Base-by-base conservation (phyloP, 2,888 invertebrate genomes). In the Laothoe populi region DNA sequence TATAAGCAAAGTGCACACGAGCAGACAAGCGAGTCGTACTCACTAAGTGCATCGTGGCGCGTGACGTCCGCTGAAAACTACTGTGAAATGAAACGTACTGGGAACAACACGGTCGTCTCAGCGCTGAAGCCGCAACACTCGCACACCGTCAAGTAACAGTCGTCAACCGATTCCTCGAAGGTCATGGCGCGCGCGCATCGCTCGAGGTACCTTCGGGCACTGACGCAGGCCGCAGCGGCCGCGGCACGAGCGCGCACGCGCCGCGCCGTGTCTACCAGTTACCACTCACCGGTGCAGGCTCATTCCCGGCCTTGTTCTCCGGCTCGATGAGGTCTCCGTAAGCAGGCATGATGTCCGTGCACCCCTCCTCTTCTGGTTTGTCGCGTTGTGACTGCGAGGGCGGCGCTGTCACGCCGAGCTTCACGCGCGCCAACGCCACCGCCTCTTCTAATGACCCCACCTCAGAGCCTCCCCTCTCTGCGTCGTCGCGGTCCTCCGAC, bases 101-200 rank as follows among this genome's bases (percentile, higher is more conserved):
- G 84, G 83, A 83, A 82, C 81, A 93, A 80, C 70, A 92, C 85
- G 67, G 88, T 77, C 74, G 93, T 92, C 87, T 93, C 92, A 57
- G 88, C 81, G 90, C 88, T 92, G 90, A 92, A 93, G 73, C 93
- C 93, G 85, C 93, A 93, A 82, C 93, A 93, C 82, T 93, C 92
- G 87, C 93, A 93, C 83, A 92, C 92, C 69, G 87, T 86, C 70
- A 90, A 84, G 81, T 89, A 90, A 81, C 88, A 86, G 82, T 90
- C 88, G 84, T 93, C 92, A 72, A 79, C 87, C 73, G 86, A 78
- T 83, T 88, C 88, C 82, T 90, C 92, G 88, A 90, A 89, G 91
- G 89, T 90, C 92, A 91, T 91, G 87, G 87, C 90, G 90, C 91
- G 90, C 90, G 89, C 90, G 92, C 91, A 88, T 87, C 84, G 84